A percentile compares a stretch with the other conserved stretches of the same genome.
Evolutionary conservation across 2,113 vertebrate species (phyloP).

Genomic region (Bufo bufo): DNA sequence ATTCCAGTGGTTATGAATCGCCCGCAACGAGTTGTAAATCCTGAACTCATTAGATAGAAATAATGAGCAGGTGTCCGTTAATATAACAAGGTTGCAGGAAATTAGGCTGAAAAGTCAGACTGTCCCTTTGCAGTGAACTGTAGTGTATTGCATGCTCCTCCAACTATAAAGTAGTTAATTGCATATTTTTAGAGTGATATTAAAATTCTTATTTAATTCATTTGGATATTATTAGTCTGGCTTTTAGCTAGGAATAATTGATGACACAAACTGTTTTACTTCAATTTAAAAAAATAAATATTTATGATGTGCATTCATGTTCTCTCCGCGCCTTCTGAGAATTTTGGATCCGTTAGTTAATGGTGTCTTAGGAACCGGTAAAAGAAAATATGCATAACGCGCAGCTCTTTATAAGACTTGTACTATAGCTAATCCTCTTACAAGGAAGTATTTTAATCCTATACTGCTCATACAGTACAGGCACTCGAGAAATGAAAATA

Average conservation of each 20-base stretch:
- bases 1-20: not conserved
- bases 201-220: constrained; percentile 44
- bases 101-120: constrained; percentile 14
- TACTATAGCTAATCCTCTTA: constrained; percentile 39
- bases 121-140: not conserved
- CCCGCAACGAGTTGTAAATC: not conserved
- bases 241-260: constrained; percentile 23
- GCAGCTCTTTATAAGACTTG: not conserved
- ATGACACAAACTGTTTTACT: constrained; percentile 52
- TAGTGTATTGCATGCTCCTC: not conserved
- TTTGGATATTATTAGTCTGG: constrained; percentile 4
- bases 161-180: constrained; percentile 6
- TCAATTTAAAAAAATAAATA: constrained; percentile 37
- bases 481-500: constrained; percentile 27
- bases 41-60: not conserved
- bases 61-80: not conserved
- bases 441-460: constrained; percentile 20
- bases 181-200: constrained; percentile 18
- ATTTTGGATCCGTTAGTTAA: constrained; percentile 22
- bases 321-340: constrained; percentile 1
- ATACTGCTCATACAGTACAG: not conserved
- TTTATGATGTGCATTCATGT: constrained; percentile 39
- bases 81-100: not conserved
- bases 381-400: constrained; percentile 16
- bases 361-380: constrained; percentile 29